Conservation (phyloP, 2,113 vertebrate genomes). For the Ifrita kowaldi region DNA sequence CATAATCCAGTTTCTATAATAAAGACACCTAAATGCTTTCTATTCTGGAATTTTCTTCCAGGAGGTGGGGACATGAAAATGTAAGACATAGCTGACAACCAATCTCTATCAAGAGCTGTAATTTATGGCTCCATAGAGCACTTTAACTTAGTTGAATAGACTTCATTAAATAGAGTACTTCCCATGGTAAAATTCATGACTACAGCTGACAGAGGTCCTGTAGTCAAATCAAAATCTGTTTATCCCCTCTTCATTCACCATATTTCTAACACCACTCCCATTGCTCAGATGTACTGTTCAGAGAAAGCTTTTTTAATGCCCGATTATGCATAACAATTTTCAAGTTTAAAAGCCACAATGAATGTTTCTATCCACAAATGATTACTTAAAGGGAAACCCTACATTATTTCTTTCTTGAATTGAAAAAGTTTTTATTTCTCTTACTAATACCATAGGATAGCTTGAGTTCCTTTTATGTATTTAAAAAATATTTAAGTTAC, state of each 20-base stretch:
- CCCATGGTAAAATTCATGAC: background rate
- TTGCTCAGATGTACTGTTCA: background rate
- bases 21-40: background rate
- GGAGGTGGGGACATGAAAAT: background rate
- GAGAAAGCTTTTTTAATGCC: background rate
- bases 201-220: background rate
- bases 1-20: background rate
- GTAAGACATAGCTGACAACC: background rate
- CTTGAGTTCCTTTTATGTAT: background rate
- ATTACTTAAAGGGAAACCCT: background rate
- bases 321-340: background rate
- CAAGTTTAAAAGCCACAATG: background rate
- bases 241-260: background rate
- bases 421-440: background rate
- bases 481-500: slow-evolving; percentile 42
- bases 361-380: background rate
- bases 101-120: background rate
- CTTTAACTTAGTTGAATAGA: background rate
- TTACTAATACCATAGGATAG: background rate
- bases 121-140: background rate
- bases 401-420: background rate
- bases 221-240: background rate
- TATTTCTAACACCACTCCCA: background rate
- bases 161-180: background rate
- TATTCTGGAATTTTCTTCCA: background rate